Conservation (phyloP, 2,797 vertebrate species). For the Sarcophilus harrisii region DNA sequence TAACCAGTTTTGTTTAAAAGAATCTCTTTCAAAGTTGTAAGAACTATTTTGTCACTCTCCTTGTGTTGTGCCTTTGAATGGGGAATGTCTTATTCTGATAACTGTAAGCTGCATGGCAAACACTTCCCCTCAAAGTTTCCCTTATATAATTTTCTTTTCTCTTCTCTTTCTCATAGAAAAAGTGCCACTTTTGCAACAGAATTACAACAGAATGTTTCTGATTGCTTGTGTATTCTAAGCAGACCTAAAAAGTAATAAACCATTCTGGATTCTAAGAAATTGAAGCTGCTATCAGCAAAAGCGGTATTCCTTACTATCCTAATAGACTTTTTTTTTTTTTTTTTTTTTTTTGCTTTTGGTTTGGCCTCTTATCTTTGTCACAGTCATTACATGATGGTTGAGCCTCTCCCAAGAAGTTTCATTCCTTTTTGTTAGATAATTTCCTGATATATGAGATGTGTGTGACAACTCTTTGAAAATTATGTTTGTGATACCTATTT, state of each 20-base stretch:
- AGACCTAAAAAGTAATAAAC: neutral
- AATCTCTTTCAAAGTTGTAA: neutral
- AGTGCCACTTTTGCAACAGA: neutral
- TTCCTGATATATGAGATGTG: neutral
- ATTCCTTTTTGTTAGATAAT: neutral
- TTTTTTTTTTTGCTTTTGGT: neutral
- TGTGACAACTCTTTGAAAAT: neutral
- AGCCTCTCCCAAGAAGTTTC: neutral
- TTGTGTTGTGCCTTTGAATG: neutral
- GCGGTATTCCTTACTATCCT: neutral
- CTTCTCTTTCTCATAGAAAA: neutral
- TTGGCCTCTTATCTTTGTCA: neutral
- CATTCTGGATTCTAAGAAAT: neutral
- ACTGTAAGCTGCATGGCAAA: neutral
- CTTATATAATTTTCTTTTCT: slow-evolving; percentile 1
- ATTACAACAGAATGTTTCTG: neutral
- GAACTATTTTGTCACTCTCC: neutral
- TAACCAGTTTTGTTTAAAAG: neutral
- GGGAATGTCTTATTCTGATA: neutral
- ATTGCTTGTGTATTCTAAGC: neutral
- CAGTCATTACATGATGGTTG: neutral
- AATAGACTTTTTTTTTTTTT: neutral
- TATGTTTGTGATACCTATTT: neutral
- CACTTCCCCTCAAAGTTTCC: neutral
- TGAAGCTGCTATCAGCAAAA: neutral